Base-by-base conservation (phyloP, 2,113 vertebrate species). In the Abramis brama region DNA sequence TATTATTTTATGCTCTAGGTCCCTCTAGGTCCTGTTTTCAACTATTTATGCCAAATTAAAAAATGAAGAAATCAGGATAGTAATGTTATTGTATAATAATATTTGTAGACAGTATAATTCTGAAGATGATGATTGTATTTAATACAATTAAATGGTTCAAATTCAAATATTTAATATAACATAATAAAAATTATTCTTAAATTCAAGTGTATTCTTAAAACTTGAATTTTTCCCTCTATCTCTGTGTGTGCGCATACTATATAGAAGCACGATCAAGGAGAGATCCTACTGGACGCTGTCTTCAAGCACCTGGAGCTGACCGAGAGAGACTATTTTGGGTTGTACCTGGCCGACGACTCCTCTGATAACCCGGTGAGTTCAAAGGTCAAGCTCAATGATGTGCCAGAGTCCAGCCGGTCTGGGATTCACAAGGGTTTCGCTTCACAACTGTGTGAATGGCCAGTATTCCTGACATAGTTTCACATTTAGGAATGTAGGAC, bases 261-360 rank as follows among this genome's bases (percentile, higher is more conserved):
- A 82, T 92, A 99, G 98, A 99, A 99, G 94, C 96, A 97, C 83
- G 94, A 98, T 93, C 96, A 96, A 87, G 98, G 98, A 86, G 97
- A 98, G 94, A 93, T 97, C 93, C 92, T 99, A 4, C 94, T 99
- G 96, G 98, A 99, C 82, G 88, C 94, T 91, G 97, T 99, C 91
- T 99, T 98, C 93, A 98, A 95, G 89, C 97, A 99, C 94, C 96
- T 99, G 82, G 97, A 99, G 95, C 95, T 99, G 95, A 99, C 98
- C 2, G 98, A 99, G 92, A 96, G 95, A 91, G 98, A 99, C 94
- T 99, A 99, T 93, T 99, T 99, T 92, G 98, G 98, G 93, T 96
- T 99, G 91, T 97, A 98, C 93, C 93, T 99, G 95, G 93, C 96
- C 86, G 97, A 99, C 84, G 97, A 99, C 92, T 95, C 96, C 88